Evolutionary conservation across 30 jellyfish, hydroid and myxozoan species (phyloP).

Genomic region (Morbakka virulenta): DNA sequence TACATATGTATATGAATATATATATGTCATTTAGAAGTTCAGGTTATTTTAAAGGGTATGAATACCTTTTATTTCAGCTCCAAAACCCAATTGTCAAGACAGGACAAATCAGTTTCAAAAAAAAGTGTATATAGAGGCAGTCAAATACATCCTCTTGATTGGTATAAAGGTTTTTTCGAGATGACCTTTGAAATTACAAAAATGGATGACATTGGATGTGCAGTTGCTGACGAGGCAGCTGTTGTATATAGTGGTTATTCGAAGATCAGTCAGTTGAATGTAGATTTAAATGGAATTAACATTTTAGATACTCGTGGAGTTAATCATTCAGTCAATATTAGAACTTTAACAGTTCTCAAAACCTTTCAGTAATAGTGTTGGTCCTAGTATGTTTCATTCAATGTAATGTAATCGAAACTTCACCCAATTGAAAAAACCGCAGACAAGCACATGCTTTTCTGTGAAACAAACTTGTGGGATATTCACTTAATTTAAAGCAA

Average conservation of each 20-base stretch:
- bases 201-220: background rate
- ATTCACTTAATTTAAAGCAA: too few relatives aligned
- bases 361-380: constrained; percentile 3
- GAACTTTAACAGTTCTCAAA: constrained; percentile 17
- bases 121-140: background rate
- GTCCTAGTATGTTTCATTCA: constrained; percentile 22
- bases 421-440: too few relatives aligned
- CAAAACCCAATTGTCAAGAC: background rate
- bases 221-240: constrained; percentile 26
- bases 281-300: constrained; percentile 9
- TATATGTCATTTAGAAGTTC: constrained; percentile 16
- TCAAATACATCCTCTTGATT: background rate
- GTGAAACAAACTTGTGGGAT: too few relatives aligned
- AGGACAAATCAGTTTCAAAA: background rate
- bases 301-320: constrained; percentile 13
- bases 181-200: too few relatives aligned
- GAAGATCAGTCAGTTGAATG: constrained; percentile 19
- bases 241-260: constrained; percentile 17
- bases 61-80: background rate
- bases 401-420: too few relatives aligned
- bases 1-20: too few relatives aligned
- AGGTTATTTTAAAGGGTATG: background rate
- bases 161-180: too few relatives aligned
- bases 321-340: constrained; percentile 14
- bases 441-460: too few relatives aligned